Evolutionary conservation across 2,113 vertebrate species (phyloP).

Genomic region (Oenanthe melanoleuca): DNA sequence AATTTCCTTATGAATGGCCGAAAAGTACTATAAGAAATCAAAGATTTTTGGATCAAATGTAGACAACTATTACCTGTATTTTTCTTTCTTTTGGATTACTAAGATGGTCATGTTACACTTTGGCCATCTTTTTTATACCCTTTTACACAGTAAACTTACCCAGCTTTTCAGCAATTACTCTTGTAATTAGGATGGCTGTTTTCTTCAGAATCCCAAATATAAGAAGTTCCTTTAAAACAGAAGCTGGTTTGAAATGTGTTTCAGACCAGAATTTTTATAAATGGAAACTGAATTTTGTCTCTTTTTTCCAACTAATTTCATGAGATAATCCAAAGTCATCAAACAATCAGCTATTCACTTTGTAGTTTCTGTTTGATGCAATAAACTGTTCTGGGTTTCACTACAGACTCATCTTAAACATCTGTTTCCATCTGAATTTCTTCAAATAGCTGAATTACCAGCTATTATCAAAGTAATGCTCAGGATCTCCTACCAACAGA

Average conservation of each 20-base stretch:
- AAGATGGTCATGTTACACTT: accelerated
- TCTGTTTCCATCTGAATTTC: not conserved
- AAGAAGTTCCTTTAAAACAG: not conserved
- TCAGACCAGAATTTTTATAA: not conserved
- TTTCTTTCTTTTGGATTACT: not conserved
- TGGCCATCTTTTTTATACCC: not conserved
- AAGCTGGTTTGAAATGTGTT: not conserved
- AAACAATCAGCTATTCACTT: not conserved
- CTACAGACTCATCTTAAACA: not conserved
- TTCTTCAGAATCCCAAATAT: not conserved
- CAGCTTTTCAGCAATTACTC: not conserved
- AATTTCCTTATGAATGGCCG: not conserved
- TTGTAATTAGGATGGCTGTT: not conserved
- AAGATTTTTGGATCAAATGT: not conserved
- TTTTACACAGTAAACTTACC: not conserved
- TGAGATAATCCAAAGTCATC: not conserved
- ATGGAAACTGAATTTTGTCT: not conserved
- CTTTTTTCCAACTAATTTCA: not conserved
- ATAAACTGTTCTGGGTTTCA: not conserved
- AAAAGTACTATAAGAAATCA: not conserved
- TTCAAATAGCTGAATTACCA: not conserved
- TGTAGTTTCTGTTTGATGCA: not conserved
- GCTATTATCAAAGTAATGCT: not conserved
- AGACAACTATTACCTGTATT: accelerated
- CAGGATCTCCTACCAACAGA: not conserved